A percentile compares a stretch with the other conserved stretches of the same genome.
Evolutionary conservation across 2,797 vertebrate genomes (phyloP).

Genomic region (Carapus acus): DNA sequence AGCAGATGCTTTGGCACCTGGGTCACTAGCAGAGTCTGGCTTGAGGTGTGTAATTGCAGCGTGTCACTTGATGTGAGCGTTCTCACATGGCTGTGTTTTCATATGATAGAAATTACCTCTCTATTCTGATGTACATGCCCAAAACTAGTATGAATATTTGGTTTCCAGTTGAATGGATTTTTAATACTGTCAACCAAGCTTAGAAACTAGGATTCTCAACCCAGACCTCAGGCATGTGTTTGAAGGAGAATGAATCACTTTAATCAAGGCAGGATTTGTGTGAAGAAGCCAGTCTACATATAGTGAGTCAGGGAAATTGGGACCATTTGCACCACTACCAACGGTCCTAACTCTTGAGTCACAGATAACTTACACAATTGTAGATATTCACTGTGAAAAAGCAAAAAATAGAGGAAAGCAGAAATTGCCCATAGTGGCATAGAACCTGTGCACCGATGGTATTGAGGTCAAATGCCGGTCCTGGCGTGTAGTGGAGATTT

Average conservation of each 20-base stretch:
- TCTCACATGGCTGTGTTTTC: too few species aligned
- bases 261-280: slow-evolving; percentile 15
- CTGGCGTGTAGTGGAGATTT: slow-evolving; percentile 12
- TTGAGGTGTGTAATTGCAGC: slow-evolving; percentile 15
- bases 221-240: slow-evolving; percentile 25
- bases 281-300: slow-evolving; percentile 2
- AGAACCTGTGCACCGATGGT: too few species aligned
- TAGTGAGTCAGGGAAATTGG: background rate
- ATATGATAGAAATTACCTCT: too few species aligned
- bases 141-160: too few species aligned
- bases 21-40: slow-evolving; percentile 29
- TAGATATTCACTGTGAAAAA: too few species aligned
- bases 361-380: too few species aligned
- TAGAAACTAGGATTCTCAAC: slow-evolving; percentile 19
- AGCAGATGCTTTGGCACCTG: slow-evolving; percentile 44
- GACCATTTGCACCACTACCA: background rate
- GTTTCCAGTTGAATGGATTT: too few species aligned
- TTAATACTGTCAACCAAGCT: background rate
- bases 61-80: too few species aligned
- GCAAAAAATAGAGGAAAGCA: too few species aligned
- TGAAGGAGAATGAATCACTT: slow-evolving; percentile 54
- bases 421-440: too few species aligned
- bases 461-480: too few species aligned
- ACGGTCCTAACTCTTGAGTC: background rate
- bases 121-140: too few species aligned